These are phyloP conservation scores for Monopis laevigella DNA, from an alignment of 2,888 invertebrate genomes.

Conservation along the genomic window DNA sequence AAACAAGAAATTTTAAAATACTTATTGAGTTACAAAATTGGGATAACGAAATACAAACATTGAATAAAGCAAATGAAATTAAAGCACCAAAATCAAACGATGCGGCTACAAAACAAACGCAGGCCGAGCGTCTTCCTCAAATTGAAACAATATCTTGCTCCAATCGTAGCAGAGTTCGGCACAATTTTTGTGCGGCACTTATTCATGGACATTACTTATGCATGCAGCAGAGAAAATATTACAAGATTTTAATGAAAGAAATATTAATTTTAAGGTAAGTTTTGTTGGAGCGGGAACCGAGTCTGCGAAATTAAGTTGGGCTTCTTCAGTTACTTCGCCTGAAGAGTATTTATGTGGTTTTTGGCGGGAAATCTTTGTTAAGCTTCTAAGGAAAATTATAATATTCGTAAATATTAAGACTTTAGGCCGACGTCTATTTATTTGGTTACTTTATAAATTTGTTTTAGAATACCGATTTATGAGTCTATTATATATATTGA, in stretches of 20 bases:
- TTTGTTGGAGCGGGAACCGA: constrained; percentile 49
- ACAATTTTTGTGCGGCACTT: constrained; percentile 57
- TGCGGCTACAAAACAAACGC: constrained; percentile 15
- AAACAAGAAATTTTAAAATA: no score
- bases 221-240: constrained; percentile 69
- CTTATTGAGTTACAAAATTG: no score
- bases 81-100: constrained; percentile 6
- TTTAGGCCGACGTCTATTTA: not conserved
- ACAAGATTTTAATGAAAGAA: constrained; percentile 70
- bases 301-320: constrained; percentile 47
- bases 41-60: constrained; percentile 21
- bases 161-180: constrained; percentile 20
- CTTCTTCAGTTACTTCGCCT: not conserved
- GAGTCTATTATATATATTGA: no score
- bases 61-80: constrained; percentile 18
- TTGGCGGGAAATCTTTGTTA: constrained; percentile 9
- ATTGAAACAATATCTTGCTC: constrained; percentile 21
- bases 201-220: constrained; percentile 67
- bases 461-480: no score
- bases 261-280: constrained; percentile 67
- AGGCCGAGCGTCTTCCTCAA: constrained; percentile 8
- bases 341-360: constrained; percentile 8
- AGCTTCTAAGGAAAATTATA: not conserved
- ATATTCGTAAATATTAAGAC: constrained; percentile 1
- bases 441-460: no score